Evolutionary conservation across 92 coral and sea anemone genomes (phyloP).

Genomic region (Desmophyllum pertusum): DNA sequence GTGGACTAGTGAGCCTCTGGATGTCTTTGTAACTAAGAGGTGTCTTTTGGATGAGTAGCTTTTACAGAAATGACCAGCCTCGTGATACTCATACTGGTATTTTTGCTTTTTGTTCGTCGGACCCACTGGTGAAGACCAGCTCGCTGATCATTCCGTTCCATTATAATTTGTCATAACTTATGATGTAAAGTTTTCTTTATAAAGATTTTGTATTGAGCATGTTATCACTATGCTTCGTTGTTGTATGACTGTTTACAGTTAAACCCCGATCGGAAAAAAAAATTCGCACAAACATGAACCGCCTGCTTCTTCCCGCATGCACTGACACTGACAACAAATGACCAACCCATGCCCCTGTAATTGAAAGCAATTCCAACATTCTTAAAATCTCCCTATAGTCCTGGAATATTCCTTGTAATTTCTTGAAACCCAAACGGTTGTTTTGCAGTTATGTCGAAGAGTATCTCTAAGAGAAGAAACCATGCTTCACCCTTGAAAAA

Average conservation of each 20-base stretch:
- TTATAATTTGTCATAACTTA: not conserved
- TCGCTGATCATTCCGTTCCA: not conserved
- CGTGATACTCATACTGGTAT: not conserved
- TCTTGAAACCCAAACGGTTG: not conserved
- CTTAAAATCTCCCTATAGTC: no score
- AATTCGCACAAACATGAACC: not conserved
- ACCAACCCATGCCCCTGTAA: not conserved
- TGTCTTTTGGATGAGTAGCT: not conserved
- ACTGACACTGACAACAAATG: not conserved
- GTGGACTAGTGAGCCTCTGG: not conserved
- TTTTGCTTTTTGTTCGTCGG: not conserved
- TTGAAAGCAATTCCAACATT: not conserved
- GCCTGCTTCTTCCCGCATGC: not conserved
- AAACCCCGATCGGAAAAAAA: not conserved
- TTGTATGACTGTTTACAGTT: not conserved
- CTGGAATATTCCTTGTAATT: not conserved
- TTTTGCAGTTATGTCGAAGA: not conserved
- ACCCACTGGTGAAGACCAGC: not conserved
- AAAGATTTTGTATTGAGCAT: not conserved
- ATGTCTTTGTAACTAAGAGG: not conserved
- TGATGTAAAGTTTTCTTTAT: not conserved
- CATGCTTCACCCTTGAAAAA: not conserved
- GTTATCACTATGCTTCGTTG: not conserved
- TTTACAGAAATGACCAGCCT: not conserved
- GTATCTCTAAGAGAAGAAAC: not conserved